These are phyloP conservation scores for Mormyrus hasselquistii DNA, from an alignment of 2,797 vertebrate genomes.

Conservation along the genomic window DNA sequence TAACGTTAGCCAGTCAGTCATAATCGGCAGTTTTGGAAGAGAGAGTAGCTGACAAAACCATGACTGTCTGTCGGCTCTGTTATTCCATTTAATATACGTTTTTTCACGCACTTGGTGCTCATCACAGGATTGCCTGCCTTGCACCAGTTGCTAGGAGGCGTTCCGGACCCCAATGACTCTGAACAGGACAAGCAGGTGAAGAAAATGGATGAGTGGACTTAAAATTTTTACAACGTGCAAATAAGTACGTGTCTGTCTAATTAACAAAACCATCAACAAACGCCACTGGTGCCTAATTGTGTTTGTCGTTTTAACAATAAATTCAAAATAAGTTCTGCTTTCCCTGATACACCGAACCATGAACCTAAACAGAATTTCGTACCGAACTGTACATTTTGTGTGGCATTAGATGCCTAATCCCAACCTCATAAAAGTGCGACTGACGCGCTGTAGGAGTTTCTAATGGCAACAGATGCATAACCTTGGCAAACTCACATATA, in stretches of 20 bases:
- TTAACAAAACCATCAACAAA: not conserved
- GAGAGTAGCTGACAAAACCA: not conserved
- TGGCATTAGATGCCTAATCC: not conserved
- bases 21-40: not conserved
- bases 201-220: not conserved
- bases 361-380: not conserved
- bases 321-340: not conserved
- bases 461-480: not conserved
- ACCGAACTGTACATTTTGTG: not conserved
- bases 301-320: not conserved
- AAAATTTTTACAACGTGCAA: not conserved
- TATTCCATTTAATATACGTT: not conserved
- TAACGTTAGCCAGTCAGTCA: not conserved
- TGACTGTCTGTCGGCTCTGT: not conserved
- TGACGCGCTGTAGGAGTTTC: not conserved
- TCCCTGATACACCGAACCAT: not conserved
- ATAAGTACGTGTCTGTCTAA: not conserved
- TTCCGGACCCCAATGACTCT: not conserved
- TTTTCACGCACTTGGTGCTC: not conserved
- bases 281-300: not conserved
- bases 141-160: not conserved
- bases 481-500: not conserved
- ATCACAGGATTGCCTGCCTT: not conserved
- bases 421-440: not conserved
- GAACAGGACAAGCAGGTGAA: not conserved